Conservation (phyloP, 2,888 invertebrate genomes). For the Drosophila merina region DNA sequence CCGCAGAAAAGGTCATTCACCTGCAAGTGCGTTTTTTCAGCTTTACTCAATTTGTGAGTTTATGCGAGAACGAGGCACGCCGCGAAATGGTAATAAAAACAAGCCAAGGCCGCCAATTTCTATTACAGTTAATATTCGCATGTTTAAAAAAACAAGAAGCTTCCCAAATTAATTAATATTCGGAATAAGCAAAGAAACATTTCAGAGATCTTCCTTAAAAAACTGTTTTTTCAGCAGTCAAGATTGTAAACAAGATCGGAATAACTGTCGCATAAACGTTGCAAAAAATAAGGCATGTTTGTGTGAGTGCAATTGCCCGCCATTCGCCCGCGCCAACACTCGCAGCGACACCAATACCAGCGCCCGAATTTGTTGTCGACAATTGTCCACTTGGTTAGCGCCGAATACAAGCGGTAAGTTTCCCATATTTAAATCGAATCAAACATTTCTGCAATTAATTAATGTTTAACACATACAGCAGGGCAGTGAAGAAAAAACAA, state of each 20-base stretch:
- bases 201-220: too few species aligned
- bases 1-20: conserved; percentile 78
- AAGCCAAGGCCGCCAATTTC: neutral
- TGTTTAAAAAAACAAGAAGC: neutral
- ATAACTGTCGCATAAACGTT: conserved; percentile 27
- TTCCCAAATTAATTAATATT: neutral
- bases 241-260: conserved; percentile 1
- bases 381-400: conserved; percentile 31
- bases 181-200: too few species aligned
- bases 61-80: conserved; percentile 35
- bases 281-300: conserved; percentile 12
- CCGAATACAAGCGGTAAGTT: conserved; percentile 32
- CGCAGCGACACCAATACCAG: conserved; percentile 17
- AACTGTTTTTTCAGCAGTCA: neutral
- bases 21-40: conserved; percentile 62
- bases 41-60: conserved; percentile 36
- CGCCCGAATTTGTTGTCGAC: conserved; percentile 10
- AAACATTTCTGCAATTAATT: conserved; percentile 39
- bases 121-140: neutral
- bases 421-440: conserved; percentile 30
- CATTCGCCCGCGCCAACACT: conserved; percentile 62
- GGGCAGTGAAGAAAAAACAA: conserved; percentile 8
- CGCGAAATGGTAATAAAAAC: neutral
- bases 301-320: conserved; percentile 57
- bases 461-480: conserved; percentile 42